Evolutionary conservation across 2,797 vertebrate species (phyloP).

Genomic region (Yasuhikotakia modesta): DNA sequence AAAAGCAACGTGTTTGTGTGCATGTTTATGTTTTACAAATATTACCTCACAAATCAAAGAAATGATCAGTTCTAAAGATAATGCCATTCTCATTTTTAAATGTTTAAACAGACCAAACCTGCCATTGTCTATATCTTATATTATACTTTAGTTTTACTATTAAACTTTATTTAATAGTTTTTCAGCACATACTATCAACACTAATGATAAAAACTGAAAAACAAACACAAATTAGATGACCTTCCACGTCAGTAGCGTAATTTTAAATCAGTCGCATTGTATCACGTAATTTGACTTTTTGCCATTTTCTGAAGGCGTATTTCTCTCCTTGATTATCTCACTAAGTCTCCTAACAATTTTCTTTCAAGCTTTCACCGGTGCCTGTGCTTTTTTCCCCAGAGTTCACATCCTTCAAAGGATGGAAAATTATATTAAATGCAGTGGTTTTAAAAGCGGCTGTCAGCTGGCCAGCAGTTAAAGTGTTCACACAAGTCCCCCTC

Average conservation of each 20-base stretch:
- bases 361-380: constrained; percentile 17
- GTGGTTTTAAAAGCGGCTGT: constrained; percentile 44
- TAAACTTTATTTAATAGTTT: not conserved
- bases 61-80: not conserved
- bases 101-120: not conserved
- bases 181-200: not conserved
- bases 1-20: not conserved
- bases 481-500: constrained; percentile 61
- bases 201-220: not conserved
- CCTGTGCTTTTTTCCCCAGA: constrained; percentile 8
- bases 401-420: constrained; percentile 35
- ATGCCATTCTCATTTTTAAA: not conserved
- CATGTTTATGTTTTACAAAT: not conserved
- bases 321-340: constrained; percentile 29
- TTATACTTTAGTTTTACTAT: too few relatives aligned
- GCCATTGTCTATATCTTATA: not conserved
- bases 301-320: constrained; percentile 12
- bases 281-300: constrained; percentile 6
- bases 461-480: constrained; percentile 44
- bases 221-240: not conserved
- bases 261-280: not conserved
- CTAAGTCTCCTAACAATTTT: constrained; percentile 13
- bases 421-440: constrained; percentile 42
- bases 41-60: not conserved
- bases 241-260: not conserved